Evolutionary conservation across 2,888 invertebrate genomes (phyloP).

Genomic region (Palloptera scutellata): DNA sequence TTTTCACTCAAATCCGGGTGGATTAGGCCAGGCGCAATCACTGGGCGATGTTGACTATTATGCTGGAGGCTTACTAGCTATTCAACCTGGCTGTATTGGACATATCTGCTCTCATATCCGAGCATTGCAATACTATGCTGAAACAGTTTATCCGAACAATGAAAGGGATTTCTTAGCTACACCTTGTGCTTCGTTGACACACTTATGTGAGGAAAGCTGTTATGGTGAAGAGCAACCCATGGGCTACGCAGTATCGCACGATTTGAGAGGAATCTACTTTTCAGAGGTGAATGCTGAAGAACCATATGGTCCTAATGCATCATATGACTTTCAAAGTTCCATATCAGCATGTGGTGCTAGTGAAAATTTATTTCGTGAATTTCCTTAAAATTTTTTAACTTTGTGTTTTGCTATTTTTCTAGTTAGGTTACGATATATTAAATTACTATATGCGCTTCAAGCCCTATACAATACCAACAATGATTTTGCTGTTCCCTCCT

Average conservation of each 20-base stretch:
- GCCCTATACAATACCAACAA: no score
- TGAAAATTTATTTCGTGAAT: no score
- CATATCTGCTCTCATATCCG: constrained; percentile 51
- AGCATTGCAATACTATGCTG: constrained; percentile 51
- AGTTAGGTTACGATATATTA: no score
- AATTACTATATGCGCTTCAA: no score
- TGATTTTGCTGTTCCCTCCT: no score
- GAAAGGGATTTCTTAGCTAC: constrained; percentile 48
- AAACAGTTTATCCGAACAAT: constrained; percentile 53
- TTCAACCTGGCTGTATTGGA: constrained; percentile 48
- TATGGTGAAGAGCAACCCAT: constrained; percentile 39
- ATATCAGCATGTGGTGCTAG: no score
- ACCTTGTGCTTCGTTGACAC: constrained; percentile 46
- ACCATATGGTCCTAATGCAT: constrained; percentile 47
- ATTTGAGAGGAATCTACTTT: constrained; percentile 49
- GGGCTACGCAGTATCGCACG: constrained; percentile 44
- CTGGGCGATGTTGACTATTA: constrained; percentile 58
- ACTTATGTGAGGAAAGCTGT: constrained; percentile 41
- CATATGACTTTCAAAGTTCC: no score
- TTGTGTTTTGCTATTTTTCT: no score
- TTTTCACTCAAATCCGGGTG: constrained; percentile 55
- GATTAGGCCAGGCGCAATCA: constrained; percentile 46
- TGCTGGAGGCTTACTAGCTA: constrained; percentile 49
- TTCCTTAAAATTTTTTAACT: no score
- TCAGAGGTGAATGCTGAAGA: constrained; percentile 42